These are phyloP conservation scores for Atopsyche davidsoni DNA, from an alignment of 1,140 invertebrate genomes.

Conservation along the genomic window DNA sequence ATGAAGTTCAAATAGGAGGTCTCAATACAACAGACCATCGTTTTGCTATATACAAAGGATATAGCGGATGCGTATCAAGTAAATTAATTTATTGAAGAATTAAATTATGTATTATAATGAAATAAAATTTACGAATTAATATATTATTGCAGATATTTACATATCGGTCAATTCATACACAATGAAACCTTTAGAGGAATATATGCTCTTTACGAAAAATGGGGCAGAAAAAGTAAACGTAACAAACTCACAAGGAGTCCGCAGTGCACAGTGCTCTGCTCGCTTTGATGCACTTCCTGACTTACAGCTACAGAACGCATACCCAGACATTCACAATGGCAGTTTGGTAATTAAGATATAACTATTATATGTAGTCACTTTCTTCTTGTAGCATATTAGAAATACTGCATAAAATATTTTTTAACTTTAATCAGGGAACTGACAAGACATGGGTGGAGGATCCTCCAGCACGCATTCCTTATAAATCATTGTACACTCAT, in stretches of 20 bases:
- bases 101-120: not conserved
- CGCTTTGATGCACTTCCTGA: conserved; percentile 56
- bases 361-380: too few relatives aligned
- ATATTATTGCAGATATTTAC: conserved; percentile 61
- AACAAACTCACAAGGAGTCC: conserved; percentile 73
- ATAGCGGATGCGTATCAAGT: conserved; percentile 87
- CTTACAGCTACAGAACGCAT: conserved; percentile 39
- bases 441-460: conserved; percentile 77
- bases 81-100: conserved; percentile 39
- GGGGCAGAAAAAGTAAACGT: conserved; percentile 74
- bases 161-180: conserved; percentile 70
- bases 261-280: conserved; percentile 72
- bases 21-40: conserved; percentile 74
- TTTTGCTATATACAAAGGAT: conserved; percentile 74
- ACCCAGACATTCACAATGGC: conserved; percentile 38
- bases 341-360: conserved; percentile 35
- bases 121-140: not conserved
- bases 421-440: conserved; percentile 55
- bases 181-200: conserved; percentile 82
- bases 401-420: conserved; percentile 1
- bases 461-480: conserved; percentile 64
- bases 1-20: conserved; percentile 80
- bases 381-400: too few relatives aligned
- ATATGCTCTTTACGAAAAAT: conserved; percentile 79
- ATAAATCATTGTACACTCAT: conserved; percentile 65